Evolutionary conservation across 1,140 invertebrate genomes (phyloP).

Genomic region (Maconellicoccus hirsutus): DNA sequence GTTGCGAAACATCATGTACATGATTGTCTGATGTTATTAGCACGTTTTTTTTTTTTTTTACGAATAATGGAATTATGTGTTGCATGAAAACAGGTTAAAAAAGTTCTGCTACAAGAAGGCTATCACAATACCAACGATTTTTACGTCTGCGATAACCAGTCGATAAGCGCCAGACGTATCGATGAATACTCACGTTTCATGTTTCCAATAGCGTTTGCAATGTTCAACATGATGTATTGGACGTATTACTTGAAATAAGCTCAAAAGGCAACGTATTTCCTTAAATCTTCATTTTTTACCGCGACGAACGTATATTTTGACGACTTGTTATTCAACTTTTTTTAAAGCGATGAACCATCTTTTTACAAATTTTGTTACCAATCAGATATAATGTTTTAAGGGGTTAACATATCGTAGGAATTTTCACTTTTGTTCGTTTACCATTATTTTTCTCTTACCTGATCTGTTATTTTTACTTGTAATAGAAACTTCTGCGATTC

Average conservation of each 20-base stretch:
- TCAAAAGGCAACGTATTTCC: no score
- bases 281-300: no score
- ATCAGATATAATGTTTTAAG: neutral
- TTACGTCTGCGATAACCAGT: slow-evolving; percentile 24
- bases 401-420: neutral
- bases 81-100: slow-evolving; percentile 25
- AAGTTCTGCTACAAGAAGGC: slow-evolving; percentile 25
- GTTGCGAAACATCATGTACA: no score
- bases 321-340: no score
- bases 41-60: no score
- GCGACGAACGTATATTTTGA: no score
- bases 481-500: no score
- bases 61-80: neutral
- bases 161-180: slow-evolving; percentile 33
- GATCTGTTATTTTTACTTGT: no score
- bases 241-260: slow-evolving; percentile 35
- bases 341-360: neutral
- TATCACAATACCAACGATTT: slow-evolving; percentile 12
- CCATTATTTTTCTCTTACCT: no score
- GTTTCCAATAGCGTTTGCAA: slow-evolving; percentile 40
- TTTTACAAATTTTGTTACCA: neutral
- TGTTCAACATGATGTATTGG: slow-evolving; percentile 43
- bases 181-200: slow-evolving; percentile 39
- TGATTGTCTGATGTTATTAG: no score
- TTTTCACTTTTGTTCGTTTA: no score